A percentile compares a stretch with the other conserved stretches of the same genome.
These are phyloP conservation scores for Elaphurus davidianus DNA, from an alignment of 2,113 vertebrate genomes.

Conservation along the genomic window DNA sequence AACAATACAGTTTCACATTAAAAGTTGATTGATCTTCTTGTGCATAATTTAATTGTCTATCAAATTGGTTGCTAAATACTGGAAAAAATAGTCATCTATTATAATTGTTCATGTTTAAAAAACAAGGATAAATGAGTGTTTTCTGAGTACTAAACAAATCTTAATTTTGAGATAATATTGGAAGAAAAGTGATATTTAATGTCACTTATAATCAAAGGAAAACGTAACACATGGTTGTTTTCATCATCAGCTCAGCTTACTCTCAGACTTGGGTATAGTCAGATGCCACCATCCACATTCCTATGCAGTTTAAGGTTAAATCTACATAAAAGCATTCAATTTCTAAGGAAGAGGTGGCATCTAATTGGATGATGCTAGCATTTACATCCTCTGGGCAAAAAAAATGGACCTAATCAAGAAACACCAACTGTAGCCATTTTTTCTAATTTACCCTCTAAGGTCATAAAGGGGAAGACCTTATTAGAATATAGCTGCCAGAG, in stretches of 20 bases:
- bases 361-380: slow-evolving; percentile 68
- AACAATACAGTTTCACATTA: slow-evolving; percentile 73
- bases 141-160: slow-evolving; percentile 65
- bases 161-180: slow-evolving; percentile 62
- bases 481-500: slow-evolving; percentile 71
- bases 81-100: slow-evolving; percentile 62
- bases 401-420: slow-evolving; percentile 72
- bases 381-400: slow-evolving; percentile 65
- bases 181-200: slow-evolving; percentile 49
- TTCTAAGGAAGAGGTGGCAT: slow-evolving; percentile 43
- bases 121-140: slow-evolving; percentile 53
- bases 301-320: slow-evolving; percentile 53
- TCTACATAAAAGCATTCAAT: slow-evolving; percentile 67
- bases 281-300: slow-evolving; percentile 23
- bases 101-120: slow-evolving; percentile 67
- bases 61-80: slow-evolving; percentile 78
- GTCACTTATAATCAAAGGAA: slow-evolving; percentile 55
- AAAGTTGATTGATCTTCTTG: slow-evolving; percentile 75
- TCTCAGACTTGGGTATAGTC: background rate
- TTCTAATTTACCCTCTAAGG: slow-evolving; percentile 70
- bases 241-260: slow-evolving; percentile 26
- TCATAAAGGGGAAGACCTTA: slow-evolving; percentile 59
- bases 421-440: slow-evolving; percentile 65
- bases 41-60: slow-evolving; percentile 78
- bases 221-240: slow-evolving; percentile 62